These are phyloP conservation scores for Desoria tigrina DNA, from an alignment of 2,888 invertebrate species.

Conservation along the genomic window DNA sequence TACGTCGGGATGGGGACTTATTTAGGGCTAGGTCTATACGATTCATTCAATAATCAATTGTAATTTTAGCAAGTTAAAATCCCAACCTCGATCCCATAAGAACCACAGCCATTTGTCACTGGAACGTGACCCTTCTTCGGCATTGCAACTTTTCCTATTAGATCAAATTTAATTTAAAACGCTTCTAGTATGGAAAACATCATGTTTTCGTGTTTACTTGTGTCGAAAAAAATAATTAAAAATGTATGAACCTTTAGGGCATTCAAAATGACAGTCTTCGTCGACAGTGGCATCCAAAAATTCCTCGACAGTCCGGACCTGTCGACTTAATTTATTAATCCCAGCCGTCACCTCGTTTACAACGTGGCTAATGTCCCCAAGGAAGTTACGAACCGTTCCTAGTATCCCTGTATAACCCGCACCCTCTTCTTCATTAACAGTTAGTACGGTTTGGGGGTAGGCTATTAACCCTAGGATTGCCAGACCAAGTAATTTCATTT, in stretches of 20 bases:
- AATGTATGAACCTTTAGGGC: constrained; percentile 68
- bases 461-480: not conserved
- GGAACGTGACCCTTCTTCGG: constrained; percentile 71
- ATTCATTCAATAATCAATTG: constrained; percentile 7
- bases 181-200: no score
- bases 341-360: constrained; percentile 45
- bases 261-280: constrained; percentile 75
- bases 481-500: not conserved
- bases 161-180: no score
- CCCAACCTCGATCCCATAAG: constrained; percentile 72
- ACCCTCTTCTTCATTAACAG: not conserved
- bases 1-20: no score
- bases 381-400: constrained; percentile 18
- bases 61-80: constrained; percentile 58
- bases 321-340: constrained; percentile 43
- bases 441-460: not conserved
- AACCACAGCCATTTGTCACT: constrained; percentile 80
- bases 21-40: no score
- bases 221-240: no score
- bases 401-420: not conserved
- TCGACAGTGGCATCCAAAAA: constrained; percentile 82
- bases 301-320: constrained; percentile 73
- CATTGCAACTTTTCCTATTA: constrained; percentile 67
- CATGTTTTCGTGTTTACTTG: not conserved
- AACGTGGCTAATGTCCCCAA: constrained; percentile 60